phyloP scores from a whole-genome alignment of 2,888 invertebrate genomes.

The Spodoptera picta region DNA sequence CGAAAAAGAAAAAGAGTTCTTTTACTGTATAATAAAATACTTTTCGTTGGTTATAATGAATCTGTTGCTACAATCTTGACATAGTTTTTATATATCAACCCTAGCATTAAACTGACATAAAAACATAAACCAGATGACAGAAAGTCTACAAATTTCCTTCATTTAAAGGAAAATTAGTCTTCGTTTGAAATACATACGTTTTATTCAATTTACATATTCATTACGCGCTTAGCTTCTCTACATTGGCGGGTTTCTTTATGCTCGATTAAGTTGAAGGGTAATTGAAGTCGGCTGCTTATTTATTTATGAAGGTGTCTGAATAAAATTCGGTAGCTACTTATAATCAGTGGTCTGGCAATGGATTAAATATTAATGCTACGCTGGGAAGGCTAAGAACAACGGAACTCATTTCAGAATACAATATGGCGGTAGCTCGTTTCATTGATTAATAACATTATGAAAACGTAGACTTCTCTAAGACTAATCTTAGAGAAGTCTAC shows the following conservation, averaged over 20 bases:
- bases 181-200: constrained; percentile 47
- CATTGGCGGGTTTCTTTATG: constrained; percentile 34
- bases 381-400: neutral
- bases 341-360: constrained; percentile 14
- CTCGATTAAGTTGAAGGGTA: constrained; percentile 40
- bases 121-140: constrained; percentile 24
- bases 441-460: no score
- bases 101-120: no score
- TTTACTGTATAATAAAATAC: no score
- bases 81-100: no score
- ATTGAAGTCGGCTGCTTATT: constrained; percentile 33
- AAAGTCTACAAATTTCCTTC: constrained; percentile 29
- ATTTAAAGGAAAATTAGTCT: constrained; percentile 41
- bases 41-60: no score
- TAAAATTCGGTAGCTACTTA: constrained; percentile 26
- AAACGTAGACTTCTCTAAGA: no score
- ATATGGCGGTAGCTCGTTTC: no score
- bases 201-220: constrained; percentile 55
- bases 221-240: constrained; percentile 32
- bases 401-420: no score
- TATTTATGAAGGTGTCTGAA: constrained; percentile 40
- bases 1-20: no score
- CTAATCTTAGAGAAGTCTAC: no score
- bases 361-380: constrained; percentile 29
- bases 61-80: no score